These are phyloP conservation scores for Tylochromis polylepis DNA, from an alignment of 2,113 vertebrate species.

Conservation along the genomic window DNA sequence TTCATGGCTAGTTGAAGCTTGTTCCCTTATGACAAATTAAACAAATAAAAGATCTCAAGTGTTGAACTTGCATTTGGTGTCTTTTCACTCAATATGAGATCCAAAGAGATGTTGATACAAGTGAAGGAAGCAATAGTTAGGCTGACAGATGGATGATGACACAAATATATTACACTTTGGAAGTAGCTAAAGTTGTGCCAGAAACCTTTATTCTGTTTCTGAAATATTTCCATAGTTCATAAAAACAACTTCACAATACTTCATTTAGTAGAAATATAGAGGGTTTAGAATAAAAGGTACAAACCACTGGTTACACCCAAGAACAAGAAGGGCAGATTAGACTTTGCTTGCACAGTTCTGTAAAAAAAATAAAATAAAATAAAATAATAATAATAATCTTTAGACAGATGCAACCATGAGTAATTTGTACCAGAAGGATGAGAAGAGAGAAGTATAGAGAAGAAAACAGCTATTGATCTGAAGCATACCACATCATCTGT, in stretches of 20 bases:
- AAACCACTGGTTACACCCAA: not conserved
- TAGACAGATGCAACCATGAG: not conserved
- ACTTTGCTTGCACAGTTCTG: not conserved
- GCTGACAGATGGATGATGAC: not conserved
- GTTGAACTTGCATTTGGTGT: not conserved
- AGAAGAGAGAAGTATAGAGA: not conserved
- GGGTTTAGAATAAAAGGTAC: not conserved
- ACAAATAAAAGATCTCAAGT: not conserved
- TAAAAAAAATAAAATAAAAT: no score
- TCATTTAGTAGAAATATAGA: not conserved
- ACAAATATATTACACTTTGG: not conserved
- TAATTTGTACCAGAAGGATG: not conserved
- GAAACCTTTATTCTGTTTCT: not conserved
- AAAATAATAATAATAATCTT: not conserved
- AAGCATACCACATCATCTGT: not conserved
- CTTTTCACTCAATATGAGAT: not conserved
- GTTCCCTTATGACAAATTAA: not conserved
- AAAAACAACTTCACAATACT: not conserved
- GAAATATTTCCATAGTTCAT: not conserved
- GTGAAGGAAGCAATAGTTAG: not conserved
- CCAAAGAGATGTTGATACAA: not conserved
- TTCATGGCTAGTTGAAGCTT: not conserved
- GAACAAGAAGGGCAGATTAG: not conserved
- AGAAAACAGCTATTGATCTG: not conserved
- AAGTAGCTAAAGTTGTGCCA: not conserved